A percentile compares a stretch with the other conserved stretches of the same genome.
These are phyloP conservation scores for Pararge aegeria DNA, from an alignment of 1,140 invertebrate species.

Conservation along the genomic window DNA sequence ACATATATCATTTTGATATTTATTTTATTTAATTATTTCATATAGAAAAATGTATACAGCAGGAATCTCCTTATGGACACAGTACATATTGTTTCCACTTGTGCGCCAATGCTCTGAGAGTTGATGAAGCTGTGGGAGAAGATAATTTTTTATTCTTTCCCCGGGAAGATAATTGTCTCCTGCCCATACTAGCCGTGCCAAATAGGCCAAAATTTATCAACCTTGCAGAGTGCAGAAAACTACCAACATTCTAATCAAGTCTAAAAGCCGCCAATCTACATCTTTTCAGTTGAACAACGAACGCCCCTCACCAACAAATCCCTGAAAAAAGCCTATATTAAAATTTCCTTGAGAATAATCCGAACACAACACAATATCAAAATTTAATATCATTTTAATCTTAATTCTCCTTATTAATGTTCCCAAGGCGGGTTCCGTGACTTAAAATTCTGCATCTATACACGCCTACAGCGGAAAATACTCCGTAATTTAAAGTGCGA, in stretches of 20 bases:
- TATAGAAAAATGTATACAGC: no score
- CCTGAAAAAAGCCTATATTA: slow-evolving; percentile 65
- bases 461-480: slow-evolving; percentile 8
- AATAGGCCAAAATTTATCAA: no score
- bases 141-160: no score
- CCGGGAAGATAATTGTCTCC: no score
- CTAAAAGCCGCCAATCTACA: neutral
- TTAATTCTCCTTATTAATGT: slow-evolving; percentile 78
- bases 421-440: slow-evolving; percentile 54
- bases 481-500: neutral
- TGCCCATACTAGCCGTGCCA: no score
- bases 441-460: slow-evolving; percentile 39
- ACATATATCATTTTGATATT: no score
- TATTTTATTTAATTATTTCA: no score
- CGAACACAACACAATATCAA: slow-evolving; percentile 77
- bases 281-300: slow-evolving; percentile 10
- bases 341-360: slow-evolving; percentile 77
- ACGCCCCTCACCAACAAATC: slow-evolving; percentile 32
- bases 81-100: no score
- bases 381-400: slow-evolving; percentile 80
- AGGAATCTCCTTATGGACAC: no score
- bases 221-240: no score
- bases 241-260: neutral
- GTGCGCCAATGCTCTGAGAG: no score
- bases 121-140: no score